Evolutionary conservation across 1,140 invertebrate species (phyloP).

Genomic region (Triops cancriformis): DNA sequence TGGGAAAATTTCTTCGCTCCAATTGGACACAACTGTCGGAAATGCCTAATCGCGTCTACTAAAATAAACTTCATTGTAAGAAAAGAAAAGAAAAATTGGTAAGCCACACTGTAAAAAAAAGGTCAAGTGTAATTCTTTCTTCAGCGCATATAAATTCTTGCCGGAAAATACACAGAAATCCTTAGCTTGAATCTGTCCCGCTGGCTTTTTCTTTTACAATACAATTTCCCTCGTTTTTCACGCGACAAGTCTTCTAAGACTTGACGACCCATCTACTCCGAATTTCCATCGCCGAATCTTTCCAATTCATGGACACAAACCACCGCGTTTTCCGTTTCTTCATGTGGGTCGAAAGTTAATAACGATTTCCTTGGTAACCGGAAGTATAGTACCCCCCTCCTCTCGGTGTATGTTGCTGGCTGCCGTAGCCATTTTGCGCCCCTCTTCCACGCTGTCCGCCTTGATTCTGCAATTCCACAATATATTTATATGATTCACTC

Average conservation of each 20-base stretch:
- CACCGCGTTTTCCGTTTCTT: no score
- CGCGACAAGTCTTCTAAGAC: no score
- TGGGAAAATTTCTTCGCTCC: neutral
- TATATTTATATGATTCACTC: no score
- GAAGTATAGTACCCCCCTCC: constrained; percentile 26
- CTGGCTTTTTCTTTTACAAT: no score
- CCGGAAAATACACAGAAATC: neutral
- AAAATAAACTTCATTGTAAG: no score
- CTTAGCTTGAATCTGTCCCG: neutral
- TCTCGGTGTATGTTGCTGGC: neutral
- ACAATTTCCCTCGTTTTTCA: no score
- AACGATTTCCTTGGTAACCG: constrained; percentile 24
- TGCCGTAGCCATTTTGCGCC: neutral
- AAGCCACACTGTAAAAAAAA: no score
- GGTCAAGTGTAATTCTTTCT: neutral
- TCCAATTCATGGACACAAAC: no score
- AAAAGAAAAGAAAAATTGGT: no score
- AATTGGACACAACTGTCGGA: neutral
- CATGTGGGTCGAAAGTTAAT: neutral
- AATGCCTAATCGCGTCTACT: no score
- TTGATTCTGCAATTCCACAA: neutral
- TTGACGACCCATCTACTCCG: no score
- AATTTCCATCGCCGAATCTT: no score
- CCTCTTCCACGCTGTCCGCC: neutral
- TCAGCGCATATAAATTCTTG: neutral